These are phyloP conservation scores for Pasiphila rectangulata DNA, from an alignment of 2,888 invertebrate genomes.

Conservation along the genomic window DNA sequence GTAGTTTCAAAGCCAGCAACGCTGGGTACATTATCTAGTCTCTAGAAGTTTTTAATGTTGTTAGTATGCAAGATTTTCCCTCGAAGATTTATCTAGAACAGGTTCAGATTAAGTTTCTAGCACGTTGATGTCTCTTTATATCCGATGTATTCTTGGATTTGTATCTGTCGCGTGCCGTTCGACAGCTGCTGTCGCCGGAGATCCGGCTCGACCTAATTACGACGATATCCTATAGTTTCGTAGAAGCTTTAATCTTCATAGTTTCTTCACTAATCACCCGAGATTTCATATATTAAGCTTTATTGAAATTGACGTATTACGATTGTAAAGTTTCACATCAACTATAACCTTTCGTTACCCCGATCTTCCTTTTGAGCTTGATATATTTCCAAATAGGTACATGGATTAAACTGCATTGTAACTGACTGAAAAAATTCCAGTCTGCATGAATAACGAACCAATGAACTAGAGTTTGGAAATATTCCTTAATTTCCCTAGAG, in stretches of 20 bases:
- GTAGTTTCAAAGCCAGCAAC: constrained; percentile 29
- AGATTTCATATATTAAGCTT: not conserved
- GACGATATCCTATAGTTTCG: constrained; percentile 28
- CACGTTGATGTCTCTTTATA: constrained; percentile 58
- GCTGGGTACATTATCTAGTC: constrained; percentile 37
- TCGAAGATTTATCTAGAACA: constrained; percentile 50
- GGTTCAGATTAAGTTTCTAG: constrained; percentile 51
- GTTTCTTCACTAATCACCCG: not conserved
- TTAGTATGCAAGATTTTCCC: constrained; percentile 37
- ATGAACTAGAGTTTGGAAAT: no score
- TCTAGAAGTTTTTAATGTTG: constrained; percentile 43
- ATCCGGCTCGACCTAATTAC: constrained; percentile 58
- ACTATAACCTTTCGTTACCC: no score
- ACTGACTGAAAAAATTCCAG: no score
- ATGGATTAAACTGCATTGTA: no score
- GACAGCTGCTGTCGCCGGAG: constrained; percentile 64
- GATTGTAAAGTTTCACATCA: no score
- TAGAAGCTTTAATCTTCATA: constrained; percentile 22
- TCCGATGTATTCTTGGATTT: constrained; percentile 65
- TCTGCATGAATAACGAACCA: no score
- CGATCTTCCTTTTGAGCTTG: no score
- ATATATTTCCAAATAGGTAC: no score
- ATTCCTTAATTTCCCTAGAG: no score
- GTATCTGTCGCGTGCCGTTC: constrained; percentile 61
- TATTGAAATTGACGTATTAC: not conserved